phyloP scores from a whole-genome alignment of 2,797 vertebrate genomes.

The Protonibea diacanthus region DNA sequence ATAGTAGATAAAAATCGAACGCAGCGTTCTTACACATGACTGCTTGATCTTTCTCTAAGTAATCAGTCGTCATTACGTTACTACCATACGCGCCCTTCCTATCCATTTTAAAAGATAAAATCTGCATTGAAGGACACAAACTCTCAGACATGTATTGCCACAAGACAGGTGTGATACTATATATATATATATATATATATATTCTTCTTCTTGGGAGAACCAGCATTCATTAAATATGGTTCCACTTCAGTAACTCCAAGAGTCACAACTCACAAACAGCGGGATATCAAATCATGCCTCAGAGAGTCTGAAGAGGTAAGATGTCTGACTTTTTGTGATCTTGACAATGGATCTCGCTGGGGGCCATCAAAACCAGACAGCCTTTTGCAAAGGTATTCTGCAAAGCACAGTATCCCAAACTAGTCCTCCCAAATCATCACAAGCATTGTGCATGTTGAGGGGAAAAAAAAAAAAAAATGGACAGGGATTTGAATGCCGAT shows the following conservation, averaged over 20 bases:
- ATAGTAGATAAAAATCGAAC: background rate
- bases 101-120: slow-evolving; percentile 27
- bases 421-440: slow-evolving; percentile 33
- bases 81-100: background rate
- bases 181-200: too few relatives aligned
- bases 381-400: slow-evolving; percentile 53
- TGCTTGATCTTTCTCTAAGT: background rate
- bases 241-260: slow-evolving; percentile 56
- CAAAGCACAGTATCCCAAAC: slow-evolving; percentile 35
- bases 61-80: background rate
- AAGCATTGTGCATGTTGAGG: slow-evolving; percentile 24
- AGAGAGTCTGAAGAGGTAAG: slow-evolving; percentile 55
- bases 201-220: slow-evolving; percentile 40
- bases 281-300: slow-evolving; percentile 59
- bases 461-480: background rate
- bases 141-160: slow-evolving; percentile 7
- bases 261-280: slow-evolving; percentile 65
- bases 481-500: slow-evolving; percentile 50
- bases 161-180: slow-evolving; percentile 41
- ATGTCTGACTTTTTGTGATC: slow-evolving; percentile 67
- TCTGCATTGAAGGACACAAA: slow-evolving; percentile 11
- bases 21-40: background rate
- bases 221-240: slow-evolving; percentile 62
- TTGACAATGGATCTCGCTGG: slow-evolving; percentile 57
- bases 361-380: slow-evolving; percentile 64